phyloP scores from a whole-genome alignment of 1,140 invertebrate genomes.

The Camponotus floridanus region DNA sequence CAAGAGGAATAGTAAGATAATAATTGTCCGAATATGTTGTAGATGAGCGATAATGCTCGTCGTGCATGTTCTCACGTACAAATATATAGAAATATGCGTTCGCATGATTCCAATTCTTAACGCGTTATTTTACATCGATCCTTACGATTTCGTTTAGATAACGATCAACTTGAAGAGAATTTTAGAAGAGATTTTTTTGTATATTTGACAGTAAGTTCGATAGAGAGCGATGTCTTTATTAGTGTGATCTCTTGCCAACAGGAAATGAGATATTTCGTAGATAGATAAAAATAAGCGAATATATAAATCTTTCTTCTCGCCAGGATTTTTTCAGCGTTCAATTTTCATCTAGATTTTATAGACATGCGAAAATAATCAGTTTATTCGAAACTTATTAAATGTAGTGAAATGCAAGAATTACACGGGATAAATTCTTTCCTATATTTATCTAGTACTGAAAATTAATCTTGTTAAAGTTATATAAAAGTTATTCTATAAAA shows the following conservation, averaged over 20 bases:
- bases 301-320: neutral
- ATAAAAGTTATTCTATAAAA: neutral
- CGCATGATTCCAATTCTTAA: slow-evolving; percentile 44
- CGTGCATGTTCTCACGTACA: slow-evolving; percentile 69
- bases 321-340: slow-evolving; percentile 5
- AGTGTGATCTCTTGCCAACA: neutral
- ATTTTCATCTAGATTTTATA: slow-evolving; percentile 8
- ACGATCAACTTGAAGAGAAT: slow-evolving; percentile 2
- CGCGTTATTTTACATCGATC: slow-evolving; percentile 10
- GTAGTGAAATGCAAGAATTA: neutral
- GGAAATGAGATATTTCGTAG: neutral
- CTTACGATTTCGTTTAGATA: slow-evolving; percentile 15
- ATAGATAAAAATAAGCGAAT: slow-evolving; percentile 24
- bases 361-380: neutral
- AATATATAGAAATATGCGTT: slow-evolving; percentile 80
- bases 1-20: slow-evolving; percentile 32
- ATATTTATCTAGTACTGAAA: neutral
- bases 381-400: neutral
- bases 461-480: neutral
- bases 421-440: neutral
- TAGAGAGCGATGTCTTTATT: neutral
- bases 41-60: neutral
- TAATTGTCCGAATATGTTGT: slow-evolving; percentile 36
- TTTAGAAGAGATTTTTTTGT: too few species aligned
- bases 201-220: neutral